Percentiles rank a stretch among this genome's conserved stretches.
Evolutionary conservation across 2,797 vertebrate species (phyloP).

Genomic region (Thunnus albacares): DNA sequence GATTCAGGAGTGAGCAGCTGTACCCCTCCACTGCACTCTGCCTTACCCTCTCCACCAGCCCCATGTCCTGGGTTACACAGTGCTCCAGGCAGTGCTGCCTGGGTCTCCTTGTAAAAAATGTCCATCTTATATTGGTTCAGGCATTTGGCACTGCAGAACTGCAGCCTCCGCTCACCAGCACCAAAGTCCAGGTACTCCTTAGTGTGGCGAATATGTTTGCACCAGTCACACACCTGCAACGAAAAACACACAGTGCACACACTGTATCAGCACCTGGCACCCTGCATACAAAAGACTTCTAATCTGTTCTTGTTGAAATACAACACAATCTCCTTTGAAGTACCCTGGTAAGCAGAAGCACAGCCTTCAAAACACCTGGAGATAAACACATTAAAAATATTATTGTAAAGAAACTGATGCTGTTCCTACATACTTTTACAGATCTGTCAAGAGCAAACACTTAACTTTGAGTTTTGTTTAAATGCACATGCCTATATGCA

Average conservation of each 20-base stretch:
- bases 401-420: conserved; percentile 18
- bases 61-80: conserved; percentile 93
- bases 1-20: conserved; percentile 99
- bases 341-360: conserved; percentile 31
- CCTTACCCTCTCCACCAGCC: conserved; percentile 91
- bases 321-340: conserved; percentile 53
- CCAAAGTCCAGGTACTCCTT: conserved; percentile 99
- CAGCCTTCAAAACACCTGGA: conserved; percentile 64
- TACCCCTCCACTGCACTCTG: conserved; percentile 92
- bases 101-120: conserved; percentile 99
- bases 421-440: conserved; percentile 36
- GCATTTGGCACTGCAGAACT: conserved; percentile 99
- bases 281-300: conserved; percentile 42
- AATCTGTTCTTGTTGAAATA: conserved; percentile 59
- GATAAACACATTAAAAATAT: conserved; percentile 37
- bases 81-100: conserved; percentile 94
- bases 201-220: conserved; percentile 99
- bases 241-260: conserved; percentile 61
- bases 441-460: conserved; percentile 35
- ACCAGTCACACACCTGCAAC: conserved; percentile 99
- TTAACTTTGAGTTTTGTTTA: conserved; percentile 28
- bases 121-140: conserved; percentile 99
- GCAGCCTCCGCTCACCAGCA: conserved; percentile 97
- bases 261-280: conserved; percentile 51
- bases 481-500: conserved; percentile 6